Conservation (phyloP, 1,140 invertebrate species). For the Panagrolaimus sp. region DNA sequence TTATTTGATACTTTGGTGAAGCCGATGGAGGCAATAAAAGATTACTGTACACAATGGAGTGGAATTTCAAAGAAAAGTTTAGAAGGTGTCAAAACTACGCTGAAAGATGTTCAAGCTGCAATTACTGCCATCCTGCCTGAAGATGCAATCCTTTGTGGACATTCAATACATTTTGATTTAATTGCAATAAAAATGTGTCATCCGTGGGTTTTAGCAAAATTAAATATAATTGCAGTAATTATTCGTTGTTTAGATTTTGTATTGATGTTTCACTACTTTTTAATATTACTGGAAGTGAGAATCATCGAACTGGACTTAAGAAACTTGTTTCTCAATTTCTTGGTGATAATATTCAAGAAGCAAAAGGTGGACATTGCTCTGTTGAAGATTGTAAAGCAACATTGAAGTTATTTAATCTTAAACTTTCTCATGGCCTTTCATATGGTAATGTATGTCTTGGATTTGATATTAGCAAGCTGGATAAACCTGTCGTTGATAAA, state of each 20-base stretch:
- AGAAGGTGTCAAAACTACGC: background rate
- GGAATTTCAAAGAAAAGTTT: background rate
- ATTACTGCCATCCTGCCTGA: background rate
- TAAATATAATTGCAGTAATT: background rate
- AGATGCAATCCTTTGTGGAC: constrained; percentile 13
- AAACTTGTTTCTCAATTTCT: background rate
- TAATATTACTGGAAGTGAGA: background rate
- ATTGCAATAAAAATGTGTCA: constrained; percentile 10
- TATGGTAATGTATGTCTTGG: background rate
- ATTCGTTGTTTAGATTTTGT: background rate
- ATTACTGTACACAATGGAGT: constrained; percentile 16
- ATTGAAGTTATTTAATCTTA: background rate
- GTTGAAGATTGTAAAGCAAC: constrained; percentile 10
- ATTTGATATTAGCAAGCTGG: background rate
- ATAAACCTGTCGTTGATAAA: background rate
- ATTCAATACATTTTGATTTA: constrained; percentile 16
- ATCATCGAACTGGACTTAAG: background rate
- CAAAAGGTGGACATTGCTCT: background rate
- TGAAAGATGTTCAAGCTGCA: background rate
- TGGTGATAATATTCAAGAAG: background rate
- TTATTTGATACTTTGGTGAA: constrained; percentile 15
- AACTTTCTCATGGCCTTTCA: background rate
- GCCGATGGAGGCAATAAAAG: background rate
- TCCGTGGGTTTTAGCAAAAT: constrained; percentile 3
- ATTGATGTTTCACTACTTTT: background rate